Evolutionary conservation across 2,797 vertebrate genomes (phyloP).

Genomic region (Stomatorhinus walkeri): DNA sequence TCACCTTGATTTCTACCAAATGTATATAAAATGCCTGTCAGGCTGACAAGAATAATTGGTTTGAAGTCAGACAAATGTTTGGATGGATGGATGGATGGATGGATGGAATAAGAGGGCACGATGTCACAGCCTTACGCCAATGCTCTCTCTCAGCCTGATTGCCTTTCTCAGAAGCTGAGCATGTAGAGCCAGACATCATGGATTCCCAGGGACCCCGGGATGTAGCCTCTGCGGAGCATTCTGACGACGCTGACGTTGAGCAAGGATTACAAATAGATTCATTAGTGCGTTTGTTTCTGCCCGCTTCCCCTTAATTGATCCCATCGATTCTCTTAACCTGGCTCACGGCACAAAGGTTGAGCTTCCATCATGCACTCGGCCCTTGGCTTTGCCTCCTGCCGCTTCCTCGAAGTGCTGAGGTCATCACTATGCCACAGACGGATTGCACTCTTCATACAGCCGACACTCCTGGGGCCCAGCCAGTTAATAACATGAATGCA

Average conservation of each 20-base stretch:
- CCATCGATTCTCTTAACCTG: constrained; percentile 20
- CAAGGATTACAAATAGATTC: constrained; percentile 21
- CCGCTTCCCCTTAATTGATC: constrained; percentile 20
- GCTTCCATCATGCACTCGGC: neutral
- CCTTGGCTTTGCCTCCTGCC: neutral
- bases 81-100: neutral
- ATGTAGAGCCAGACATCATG: neutral
- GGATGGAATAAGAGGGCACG: neutral
- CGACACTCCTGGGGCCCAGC: neutral
- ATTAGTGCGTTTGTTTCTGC: constrained; percentile 15
- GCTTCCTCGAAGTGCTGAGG: constrained; percentile 2
- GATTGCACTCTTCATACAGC: neutral
- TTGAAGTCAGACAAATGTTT: neutral
- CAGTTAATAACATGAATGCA: constrained; percentile 13
- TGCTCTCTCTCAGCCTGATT: neutral
- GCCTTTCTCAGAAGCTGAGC: neutral
- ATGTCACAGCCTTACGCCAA: neutral
- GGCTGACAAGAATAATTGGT: neutral
- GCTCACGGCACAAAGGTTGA: neutral
- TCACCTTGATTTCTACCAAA: neutral
- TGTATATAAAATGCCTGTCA: neutral
- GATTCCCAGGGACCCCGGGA: neutral
- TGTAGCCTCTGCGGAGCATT: neutral
- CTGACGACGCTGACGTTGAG: neutral
- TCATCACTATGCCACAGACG: constrained; percentile 11